Conservation (phyloP, 2,888 invertebrate species). For the Lepas anatifera region DNA sequence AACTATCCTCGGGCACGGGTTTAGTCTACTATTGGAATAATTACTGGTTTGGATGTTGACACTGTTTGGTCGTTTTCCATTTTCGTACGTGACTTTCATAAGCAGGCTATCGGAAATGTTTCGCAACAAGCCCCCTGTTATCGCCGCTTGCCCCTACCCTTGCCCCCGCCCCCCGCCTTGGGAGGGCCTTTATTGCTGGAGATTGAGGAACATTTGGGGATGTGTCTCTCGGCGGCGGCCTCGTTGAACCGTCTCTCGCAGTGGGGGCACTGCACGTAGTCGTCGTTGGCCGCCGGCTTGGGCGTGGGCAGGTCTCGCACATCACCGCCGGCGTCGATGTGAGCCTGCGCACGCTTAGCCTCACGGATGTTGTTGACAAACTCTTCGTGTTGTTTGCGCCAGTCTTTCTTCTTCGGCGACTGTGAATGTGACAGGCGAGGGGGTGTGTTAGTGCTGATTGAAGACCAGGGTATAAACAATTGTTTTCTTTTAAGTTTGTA, state of each 20-base stretch:
- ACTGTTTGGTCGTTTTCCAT: too few species aligned
- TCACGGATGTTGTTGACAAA: neutral
- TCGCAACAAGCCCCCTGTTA: too few species aligned
- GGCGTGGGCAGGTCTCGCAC: conserved; percentile 70
- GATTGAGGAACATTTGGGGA: conserved; percentile 78
- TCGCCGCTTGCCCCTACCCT: neutral
- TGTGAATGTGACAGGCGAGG: too few species aligned
- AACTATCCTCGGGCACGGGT: too few species aligned
- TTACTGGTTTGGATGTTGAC: too few species aligned
- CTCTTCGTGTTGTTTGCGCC: conserved; percentile 1
- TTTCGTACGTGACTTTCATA: too few species aligned
- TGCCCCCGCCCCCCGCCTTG: neutral
- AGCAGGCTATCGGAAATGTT: too few species aligned
- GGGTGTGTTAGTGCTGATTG: too few species aligned
- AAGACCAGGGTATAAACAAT: too few species aligned
- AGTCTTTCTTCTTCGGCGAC: neutral
- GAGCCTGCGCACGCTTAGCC: conserved; percentile 1
- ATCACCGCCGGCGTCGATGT: conserved; percentile 52
- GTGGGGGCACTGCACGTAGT: conserved; percentile 81
- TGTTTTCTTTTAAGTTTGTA: too few species aligned
- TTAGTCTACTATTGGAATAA: too few species aligned
- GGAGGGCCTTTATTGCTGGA: conserved; percentile 52
- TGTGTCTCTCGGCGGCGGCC: conserved; percentile 73
- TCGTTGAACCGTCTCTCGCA: conserved; percentile 68
- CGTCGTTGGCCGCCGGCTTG: conserved; percentile 74